phyloP scores from a whole-genome alignment of 1,140 invertebrate species.

The Acyrthosiphon pisum region DNA sequence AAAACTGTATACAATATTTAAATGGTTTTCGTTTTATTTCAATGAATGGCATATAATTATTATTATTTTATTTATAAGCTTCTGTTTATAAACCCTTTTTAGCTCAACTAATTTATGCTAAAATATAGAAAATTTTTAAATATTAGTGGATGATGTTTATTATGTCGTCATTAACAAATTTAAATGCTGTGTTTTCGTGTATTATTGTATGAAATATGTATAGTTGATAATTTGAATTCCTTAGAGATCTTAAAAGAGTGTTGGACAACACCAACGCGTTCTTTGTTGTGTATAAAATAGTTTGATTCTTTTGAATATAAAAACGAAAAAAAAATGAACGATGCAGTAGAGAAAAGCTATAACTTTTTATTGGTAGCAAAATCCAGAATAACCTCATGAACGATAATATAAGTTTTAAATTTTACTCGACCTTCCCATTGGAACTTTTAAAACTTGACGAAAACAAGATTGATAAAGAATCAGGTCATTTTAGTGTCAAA shows the following conservation, averaged over 20 bases:
- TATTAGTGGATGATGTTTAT: not conserved
- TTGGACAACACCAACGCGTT: not conserved
- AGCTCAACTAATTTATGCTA: not conserved
- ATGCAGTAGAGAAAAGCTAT: not conserved
- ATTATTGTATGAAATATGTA: not conserved
- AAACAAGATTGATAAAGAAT: not conserved
- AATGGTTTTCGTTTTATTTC: not conserved
- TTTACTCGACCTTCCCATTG: conserved; percentile 11
- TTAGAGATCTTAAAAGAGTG: not conserved
- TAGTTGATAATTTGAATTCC: not conserved
- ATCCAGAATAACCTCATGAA: conserved; percentile 26
- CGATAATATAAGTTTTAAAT: conserved; percentile 43
- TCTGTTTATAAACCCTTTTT: not conserved
- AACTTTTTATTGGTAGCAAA: conserved; percentile 30
- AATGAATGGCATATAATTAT: not conserved
- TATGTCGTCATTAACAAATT: not conserved
- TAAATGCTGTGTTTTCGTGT: not conserved
- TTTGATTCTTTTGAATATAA: not conserved
- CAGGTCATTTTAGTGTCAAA: not conserved
- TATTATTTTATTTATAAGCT: not conserved
- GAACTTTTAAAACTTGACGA: conserved; percentile 18
- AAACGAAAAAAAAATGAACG: not conserved
- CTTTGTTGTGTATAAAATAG: not conserved
- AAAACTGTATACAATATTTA: not conserved
- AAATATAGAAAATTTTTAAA: not conserved